Percentiles rank a stretch among this genome's conserved stretches.
These are phyloP conservation scores for Chrysopa pallens DNA, from an alignment of 1,140 invertebrate genomes.

Conservation along the genomic window DNA sequence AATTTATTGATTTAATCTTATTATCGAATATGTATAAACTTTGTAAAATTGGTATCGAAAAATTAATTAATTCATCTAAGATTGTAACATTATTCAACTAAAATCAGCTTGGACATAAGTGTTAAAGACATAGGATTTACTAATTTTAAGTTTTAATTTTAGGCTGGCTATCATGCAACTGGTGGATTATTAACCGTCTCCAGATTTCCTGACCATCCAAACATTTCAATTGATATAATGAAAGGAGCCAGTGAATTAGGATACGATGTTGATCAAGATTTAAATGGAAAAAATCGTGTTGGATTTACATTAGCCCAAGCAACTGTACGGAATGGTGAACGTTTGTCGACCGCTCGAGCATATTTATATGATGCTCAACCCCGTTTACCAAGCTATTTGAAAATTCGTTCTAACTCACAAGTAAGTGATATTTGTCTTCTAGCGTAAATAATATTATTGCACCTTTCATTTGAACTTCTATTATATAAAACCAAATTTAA, in stretches of 20 bases:
- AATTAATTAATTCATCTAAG: too few relatives aligned
- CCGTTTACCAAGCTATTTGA: not conserved
- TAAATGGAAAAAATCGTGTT: conserved; percentile 30
- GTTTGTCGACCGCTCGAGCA: conserved; percentile 74
- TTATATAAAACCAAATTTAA: too few relatives aligned
- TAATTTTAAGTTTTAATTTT: not conserved
- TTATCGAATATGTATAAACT: too few relatives aligned
- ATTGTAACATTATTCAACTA: too few relatives aligned
- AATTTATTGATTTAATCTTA: too few relatives aligned
- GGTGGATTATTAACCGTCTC: conserved; percentile 29
- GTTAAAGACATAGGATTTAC: too few relatives aligned
- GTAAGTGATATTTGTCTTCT: not conserved
- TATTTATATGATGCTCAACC: conserved; percentile 32
- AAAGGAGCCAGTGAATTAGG: conserved; percentile 35
- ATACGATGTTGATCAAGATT: conserved; percentile 32
- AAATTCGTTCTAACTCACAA: not conserved
- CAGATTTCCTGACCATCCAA: conserved; percentile 32
- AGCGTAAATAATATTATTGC: too few relatives aligned
- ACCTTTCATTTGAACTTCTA: too few relatives aligned
- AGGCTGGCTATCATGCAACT: conserved; percentile 19
- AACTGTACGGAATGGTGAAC: conserved; percentile 42
- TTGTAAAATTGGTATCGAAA: too few relatives aligned
- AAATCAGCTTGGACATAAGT: too few relatives aligned
- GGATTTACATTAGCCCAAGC: conserved; percentile 28
- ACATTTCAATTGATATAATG: conserved; percentile 32